Conservation (phyloP, 2,797 vertebrate species). For the Tokudaia tokunoshimensis region DNA sequence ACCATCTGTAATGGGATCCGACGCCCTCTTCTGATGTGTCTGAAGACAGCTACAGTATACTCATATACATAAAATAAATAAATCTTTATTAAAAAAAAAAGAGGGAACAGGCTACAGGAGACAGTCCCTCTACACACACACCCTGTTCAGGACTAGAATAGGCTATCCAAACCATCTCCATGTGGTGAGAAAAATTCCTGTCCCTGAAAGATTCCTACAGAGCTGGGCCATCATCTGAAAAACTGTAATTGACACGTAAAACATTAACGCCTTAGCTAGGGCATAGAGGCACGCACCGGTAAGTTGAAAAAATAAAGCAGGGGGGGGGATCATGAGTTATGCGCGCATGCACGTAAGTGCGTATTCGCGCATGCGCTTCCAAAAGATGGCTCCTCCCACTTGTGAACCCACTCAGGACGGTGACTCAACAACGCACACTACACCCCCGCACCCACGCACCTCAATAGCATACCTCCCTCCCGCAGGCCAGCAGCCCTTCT, state of each 20-base stretch:
- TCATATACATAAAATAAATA: no score
- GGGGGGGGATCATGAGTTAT: background rate
- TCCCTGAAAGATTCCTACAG: background rate
- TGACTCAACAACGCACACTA: accelerated
- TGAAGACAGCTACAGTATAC: no score
- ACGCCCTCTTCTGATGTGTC: no score
- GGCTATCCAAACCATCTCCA: accelerated
- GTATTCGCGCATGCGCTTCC: background rate
- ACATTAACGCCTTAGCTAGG: background rate
- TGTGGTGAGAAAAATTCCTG: background rate
- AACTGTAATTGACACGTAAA: background rate
- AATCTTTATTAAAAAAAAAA: no score
- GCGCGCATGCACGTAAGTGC: no score
- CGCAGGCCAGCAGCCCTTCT: background rate
- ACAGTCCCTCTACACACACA: background rate
- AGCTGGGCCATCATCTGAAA: background rate
- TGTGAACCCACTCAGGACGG: background rate
- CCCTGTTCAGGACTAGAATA: background rate
- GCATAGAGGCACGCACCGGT: background rate
- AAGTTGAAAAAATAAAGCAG: background rate
- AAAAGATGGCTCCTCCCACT: background rate
- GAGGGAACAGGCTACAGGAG: accelerated
- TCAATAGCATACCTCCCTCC: no score
- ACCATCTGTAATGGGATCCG: no score
- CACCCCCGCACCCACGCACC: background rate